Evolutionary conservation across 2,797 vertebrate genomes (phyloP).

Genomic region (Delichon dasypus): DNA sequence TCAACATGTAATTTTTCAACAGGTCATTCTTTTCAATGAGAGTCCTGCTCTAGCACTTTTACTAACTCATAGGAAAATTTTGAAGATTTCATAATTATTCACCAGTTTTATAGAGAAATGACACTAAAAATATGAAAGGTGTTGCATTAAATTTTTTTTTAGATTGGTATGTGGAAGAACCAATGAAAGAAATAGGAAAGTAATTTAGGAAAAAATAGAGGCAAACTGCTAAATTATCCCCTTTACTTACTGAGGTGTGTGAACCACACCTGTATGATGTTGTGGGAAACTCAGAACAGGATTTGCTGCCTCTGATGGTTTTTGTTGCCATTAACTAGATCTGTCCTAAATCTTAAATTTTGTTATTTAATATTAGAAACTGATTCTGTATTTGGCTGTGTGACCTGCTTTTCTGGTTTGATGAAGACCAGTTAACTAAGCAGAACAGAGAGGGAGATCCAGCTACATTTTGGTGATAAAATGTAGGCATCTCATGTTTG

Average conservation of each 20-base stretch:
- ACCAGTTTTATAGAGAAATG: neutral
- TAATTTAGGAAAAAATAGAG: neutral
- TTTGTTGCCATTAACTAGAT: neutral
- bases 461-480: neutral
- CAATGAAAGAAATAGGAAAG: neutral
- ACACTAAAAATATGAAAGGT: neutral
- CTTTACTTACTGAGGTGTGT: neutral
- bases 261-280: neutral
- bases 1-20: neutral
- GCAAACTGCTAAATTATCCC: neutral
- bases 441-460: neutral
- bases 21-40: neutral
- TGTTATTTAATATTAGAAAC: neutral
- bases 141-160: neutral
- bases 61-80: neutral
- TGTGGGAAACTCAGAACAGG: neutral
- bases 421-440: neutral
- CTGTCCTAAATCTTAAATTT: neutral
- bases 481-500: neutral
- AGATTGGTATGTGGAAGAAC: neutral
- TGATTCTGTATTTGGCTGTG: neutral
- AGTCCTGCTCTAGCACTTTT: neutral
- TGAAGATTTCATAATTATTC: neutral
- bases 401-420: neutral
- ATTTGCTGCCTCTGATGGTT: neutral